phyloP scores from a whole-genome alignment of 1,140 invertebrate genomes.

The Tetramorium simillimum region DNA sequence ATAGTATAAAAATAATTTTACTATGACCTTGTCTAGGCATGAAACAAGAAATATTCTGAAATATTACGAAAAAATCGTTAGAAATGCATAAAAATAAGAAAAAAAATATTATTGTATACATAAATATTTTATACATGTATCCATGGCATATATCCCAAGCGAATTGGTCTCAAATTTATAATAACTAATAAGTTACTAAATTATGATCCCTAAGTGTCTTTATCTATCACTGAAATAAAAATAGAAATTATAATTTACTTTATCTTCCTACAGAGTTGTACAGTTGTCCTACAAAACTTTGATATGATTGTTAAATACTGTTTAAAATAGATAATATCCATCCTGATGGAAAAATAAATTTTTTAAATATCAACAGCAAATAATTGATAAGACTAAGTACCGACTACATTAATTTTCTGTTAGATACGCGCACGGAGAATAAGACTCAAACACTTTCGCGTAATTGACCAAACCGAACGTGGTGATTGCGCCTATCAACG shows the following conservation, averaged over 20 bases:
- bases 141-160: background rate
- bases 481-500: conserved; percentile 90
- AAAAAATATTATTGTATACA: background rate
- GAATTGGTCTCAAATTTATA: background rate
- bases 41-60: background rate
- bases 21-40: background rate
- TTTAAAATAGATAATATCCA: background rate
- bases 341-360: background rate
- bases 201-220: background rate
- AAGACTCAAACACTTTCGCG: conserved; percentile 87
- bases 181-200: background rate
- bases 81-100: background rate
- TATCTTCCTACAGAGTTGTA: background rate
- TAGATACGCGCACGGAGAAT: conserved; percentile 75
- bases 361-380: background rate
- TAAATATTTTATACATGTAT: background rate
- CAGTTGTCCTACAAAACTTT: background rate
- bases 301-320: background rate
- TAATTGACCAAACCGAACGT: conserved; percentile 92
- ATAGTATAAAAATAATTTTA: background rate
- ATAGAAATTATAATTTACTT: background rate
- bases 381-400: background rate
- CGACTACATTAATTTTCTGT: conserved; percentile 52
- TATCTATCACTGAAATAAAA: background rate
- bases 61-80: background rate